Evolutionary conservation across 2,888 invertebrate species (phyloP), one percentile per base, ranked within the genome.

Genomic region (Tetranychus piercei): DNA sequence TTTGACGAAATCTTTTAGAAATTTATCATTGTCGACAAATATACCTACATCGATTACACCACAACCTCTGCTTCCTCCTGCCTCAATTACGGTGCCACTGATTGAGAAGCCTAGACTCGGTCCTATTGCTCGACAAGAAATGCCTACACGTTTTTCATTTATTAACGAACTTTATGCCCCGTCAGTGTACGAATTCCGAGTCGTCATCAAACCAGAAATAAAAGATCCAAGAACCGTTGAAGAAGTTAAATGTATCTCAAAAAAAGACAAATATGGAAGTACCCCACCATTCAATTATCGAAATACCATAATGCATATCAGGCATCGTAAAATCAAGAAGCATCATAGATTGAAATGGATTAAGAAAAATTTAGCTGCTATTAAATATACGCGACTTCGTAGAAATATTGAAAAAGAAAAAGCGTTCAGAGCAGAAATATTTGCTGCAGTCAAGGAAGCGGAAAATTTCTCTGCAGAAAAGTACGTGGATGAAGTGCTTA

Each of bases 281-380:
- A 55, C 15, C 1, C 55, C 55, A 55, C 11, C 9, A 9, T 55
- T 55, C 55, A 71, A 44, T 6, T 71, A 43, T 22, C 55, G 43
- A 11, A 44, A 22, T 1, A 73, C 74, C 45, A 22, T 79, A 74
- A 77, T 78, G 43, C 71, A 44, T 6, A 78, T 79, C 8, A 74
- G 92, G 73, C 85, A 88, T 73, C 87, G 87, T 74, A 93, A 92
- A 83, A 92, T 94, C 90, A 91, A 88, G 82, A 91, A 89, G 79
- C 93, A 93, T 80, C 89, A 92, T 81, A 83, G 89, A 71, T 88
- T 83, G 81, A 93, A 93, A 82, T 83, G 91, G 74, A 85, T 90
- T 78, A 91, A 89, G 81, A 87, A 85, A 80, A 90, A 91, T 89
- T 88, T 88, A 80, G 88, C 87, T 81, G 86, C 87, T 77, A 89